A percentile compares a stretch with the other conserved stretches of the same genome.
phyloP scores from a whole-genome alignment of 2,888 invertebrate genomes.

The Malthinus flaveolus region DNA sequence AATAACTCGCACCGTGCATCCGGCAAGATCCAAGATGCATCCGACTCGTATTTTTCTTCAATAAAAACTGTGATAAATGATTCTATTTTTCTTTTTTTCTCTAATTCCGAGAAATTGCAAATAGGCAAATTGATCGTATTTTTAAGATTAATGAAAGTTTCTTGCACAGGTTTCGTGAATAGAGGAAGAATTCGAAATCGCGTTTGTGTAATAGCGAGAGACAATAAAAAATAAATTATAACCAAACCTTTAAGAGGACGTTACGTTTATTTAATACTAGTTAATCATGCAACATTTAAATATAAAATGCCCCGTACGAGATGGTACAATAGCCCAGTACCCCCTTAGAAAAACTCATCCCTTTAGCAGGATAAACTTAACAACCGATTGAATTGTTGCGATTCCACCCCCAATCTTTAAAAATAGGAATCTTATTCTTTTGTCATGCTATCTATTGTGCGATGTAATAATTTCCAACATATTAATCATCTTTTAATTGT shows the following conservation, averaged over 20 bases:
- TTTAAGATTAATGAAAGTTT: constrained; percentile 21
- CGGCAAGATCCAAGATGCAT: constrained; percentile 23
- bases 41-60: constrained; percentile 26
- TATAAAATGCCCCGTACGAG: constrained; percentile 55
- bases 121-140: constrained; percentile 4
- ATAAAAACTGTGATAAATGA: constrained; percentile 22
- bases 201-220: constrained; percentile 31
- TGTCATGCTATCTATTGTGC: constrained; percentile 30
- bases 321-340: constrained; percentile 46
- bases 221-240: constrained; percentile 53
- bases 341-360: constrained; percentile 18
- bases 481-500: too few relatives aligned
- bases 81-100: constrained; percentile 15
- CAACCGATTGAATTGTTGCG: constrained; percentile 31
- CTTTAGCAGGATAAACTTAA: constrained; percentile 26
- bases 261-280: constrained; percentile 56
- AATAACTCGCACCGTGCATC: constrained; percentile 50
- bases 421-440: constrained; percentile 26
- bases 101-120: constrained; percentile 22
- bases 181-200: constrained; percentile 19
- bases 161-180: constrained; percentile 6
- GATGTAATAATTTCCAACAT: constrained; percentile 19
- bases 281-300: constrained; percentile 58
- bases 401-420: constrained; percentile 25
- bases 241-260: constrained; percentile 52